Evolutionary conservation across 53 echinoderm and acorn worm species (phyloP), one percentile per base, ranked within the genome.

Genomic region (Zoroaster sp.): DNA sequence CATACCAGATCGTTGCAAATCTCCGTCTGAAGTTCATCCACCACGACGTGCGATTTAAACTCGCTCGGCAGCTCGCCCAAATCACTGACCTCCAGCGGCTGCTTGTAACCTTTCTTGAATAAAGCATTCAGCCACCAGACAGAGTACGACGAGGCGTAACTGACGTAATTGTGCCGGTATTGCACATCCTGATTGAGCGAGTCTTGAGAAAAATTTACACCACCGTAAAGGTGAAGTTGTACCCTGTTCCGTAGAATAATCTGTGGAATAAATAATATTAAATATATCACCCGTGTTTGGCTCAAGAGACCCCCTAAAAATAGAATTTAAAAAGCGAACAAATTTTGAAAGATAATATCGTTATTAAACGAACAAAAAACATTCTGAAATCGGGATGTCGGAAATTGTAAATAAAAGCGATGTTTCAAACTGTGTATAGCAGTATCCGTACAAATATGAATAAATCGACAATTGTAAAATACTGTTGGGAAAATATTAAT

Each of bases 91-190:
- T 83, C 89, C 5, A 92, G 89, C n/a, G 69, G 66, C 66, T 75
- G 83, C 89, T 77, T 45, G 55, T 89, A 59, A 10, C 93, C 93
- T 32, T 68, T 15, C 40, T 44, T 74, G 70, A 92, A 83, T 40
- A 92, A 35, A 20, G 68, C n/a, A 11, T 89, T 85, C 55, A 92
- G 45, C 89, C 89, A 92, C 83, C 83, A 77, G 59, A 89, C 40
- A 4, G 89, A 69, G 35, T 74, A 21, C 34, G 70, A 69, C 0
- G 93, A 89, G 77, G 37, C 52, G 44, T 89, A 69, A 42, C 47
- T 86, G 10, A 34, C 47, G 43, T 69, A 89, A 9, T 70, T 51
- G 53, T 83, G 40, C 10, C 89, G 38, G 86, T 89, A 92, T 13
- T 69, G 74, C 5, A 83, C 47, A 47, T 85, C 49, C n/a, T 66